Percentiles rank a stretch among this genome's conserved stretches.
phyloP scores from a whole-genome alignment of 2,797 vertebrate genomes.

The Paedocypris micromegethes region DNA sequence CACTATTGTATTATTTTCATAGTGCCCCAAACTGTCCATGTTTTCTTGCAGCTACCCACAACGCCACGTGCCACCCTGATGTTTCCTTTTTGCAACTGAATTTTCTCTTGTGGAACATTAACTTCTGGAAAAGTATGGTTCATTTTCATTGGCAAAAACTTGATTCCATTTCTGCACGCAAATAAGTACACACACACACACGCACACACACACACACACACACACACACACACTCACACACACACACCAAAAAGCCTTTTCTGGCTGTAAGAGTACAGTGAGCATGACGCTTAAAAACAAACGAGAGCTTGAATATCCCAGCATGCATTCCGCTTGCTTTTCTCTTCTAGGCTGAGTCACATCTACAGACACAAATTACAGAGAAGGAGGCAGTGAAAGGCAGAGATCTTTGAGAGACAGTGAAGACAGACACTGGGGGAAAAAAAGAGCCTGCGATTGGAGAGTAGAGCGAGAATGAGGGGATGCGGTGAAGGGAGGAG shows the following conservation, averaged over 20 bases:
- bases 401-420: conserved; percentile 44
- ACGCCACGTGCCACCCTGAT: too few relatives aligned
- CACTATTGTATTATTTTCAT: too few relatives aligned
- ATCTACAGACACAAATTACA: conserved; percentile 49
- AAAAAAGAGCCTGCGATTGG: conserved; percentile 16
- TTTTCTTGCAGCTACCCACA: too few relatives aligned
- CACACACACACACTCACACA: conserved; percentile 21
- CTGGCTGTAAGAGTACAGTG: conserved; percentile 48
- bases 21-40: too few relatives aligned
- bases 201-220: conserved; percentile 9
- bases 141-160: too few relatives aligned
- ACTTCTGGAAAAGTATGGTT: too few relatives aligned
- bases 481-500: conserved; percentile 25
- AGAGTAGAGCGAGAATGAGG: conserved; percentile 25
- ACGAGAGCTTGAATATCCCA: conserved; percentile 45
- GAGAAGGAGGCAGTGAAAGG: conserved; percentile 45
- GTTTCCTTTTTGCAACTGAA: too few relatives aligned
- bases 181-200: too few relatives aligned
- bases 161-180: too few relatives aligned
- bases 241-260: conserved; percentile 44
- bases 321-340: conserved; percentile 36
- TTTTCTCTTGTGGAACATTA: too few relatives aligned
- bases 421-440: conserved; percentile 29
- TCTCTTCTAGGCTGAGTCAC: conserved; percentile 50
- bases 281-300: conserved; percentile 53